phyloP scores from a whole-genome alignment of 2,888 invertebrate genomes.

The Cosmopolites sordidus region DNA sequence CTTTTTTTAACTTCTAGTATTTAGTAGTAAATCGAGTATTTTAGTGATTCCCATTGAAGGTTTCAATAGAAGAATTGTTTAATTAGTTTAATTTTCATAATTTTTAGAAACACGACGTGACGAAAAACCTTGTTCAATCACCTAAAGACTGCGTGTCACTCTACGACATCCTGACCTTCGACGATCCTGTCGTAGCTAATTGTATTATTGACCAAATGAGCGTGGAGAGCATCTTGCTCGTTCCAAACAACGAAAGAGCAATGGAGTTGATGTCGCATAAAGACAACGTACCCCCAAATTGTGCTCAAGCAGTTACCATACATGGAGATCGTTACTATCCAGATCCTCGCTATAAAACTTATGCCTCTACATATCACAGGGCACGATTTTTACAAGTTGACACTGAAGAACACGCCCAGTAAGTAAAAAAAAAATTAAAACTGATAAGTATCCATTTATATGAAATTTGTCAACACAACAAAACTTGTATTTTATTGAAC shows the following conservation, averaged over 20 bases:
- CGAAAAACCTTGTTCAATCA: constrained; percentile 48
- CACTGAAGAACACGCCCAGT: constrained; percentile 60
- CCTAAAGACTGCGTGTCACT: constrained; percentile 51
- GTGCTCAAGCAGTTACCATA: constrained; percentile 62
- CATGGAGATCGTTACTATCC: constrained; percentile 67
- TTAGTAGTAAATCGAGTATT: too few relatives aligned
- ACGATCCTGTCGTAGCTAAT: constrained; percentile 76
- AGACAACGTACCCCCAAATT: constrained; percentile 63
- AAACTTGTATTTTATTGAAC: too few relatives aligned
- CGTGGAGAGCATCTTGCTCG: constrained; percentile 73
- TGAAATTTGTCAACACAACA: too few relatives aligned
- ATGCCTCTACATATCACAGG: constrained; percentile 56
- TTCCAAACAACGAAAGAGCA: constrained; percentile 66
- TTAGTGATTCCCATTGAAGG: too few relatives aligned
- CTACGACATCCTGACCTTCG: constrained; percentile 67
- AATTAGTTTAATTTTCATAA: too few relatives aligned
- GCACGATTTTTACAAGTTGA: constrained; percentile 64
- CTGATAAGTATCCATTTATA: too few relatives aligned
- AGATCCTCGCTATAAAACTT: constrained; percentile 72
- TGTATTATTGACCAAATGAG: constrained; percentile 73
- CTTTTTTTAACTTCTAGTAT: too few relatives aligned
- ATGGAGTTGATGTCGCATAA: constrained; percentile 61
- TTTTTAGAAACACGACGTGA: constrained; percentile 50
- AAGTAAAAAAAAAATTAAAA: too few relatives aligned
- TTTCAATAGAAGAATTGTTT: too few relatives aligned